Evolutionary conservation across 1,140 invertebrate genomes (phyloP).

Genomic region (Saccostrea glomerata): DNA sequence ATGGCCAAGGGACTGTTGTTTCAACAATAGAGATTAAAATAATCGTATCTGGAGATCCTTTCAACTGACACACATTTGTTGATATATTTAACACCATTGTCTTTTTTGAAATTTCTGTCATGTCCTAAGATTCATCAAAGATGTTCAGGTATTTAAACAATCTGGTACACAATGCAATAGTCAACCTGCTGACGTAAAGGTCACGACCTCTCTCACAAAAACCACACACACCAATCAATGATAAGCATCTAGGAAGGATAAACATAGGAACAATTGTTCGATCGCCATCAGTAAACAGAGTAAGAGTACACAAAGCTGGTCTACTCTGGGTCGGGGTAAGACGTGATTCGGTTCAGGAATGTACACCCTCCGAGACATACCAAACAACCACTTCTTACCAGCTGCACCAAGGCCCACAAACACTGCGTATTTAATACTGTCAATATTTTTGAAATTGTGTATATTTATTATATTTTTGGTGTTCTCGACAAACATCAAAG

Average conservation of each 20-base stretch:
- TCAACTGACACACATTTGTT: neutral
- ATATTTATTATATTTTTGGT: neutral
- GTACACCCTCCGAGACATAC: neutral
- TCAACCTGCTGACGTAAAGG: neutral
- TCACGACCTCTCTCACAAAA: neutral
- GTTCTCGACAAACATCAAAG: neutral
- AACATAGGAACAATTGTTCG: neutral
- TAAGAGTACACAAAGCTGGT: neutral
- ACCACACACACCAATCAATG: neutral
- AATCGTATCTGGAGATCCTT: neutral
- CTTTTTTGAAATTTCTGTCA: neutral
- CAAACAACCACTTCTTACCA: neutral
- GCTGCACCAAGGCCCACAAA: neutral
- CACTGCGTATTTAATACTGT: neutral
- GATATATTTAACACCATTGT: neutral
- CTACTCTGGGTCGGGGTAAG: neutral
- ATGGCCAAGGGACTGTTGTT: no score
- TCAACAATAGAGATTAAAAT: no score
- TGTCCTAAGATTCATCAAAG: constrained; percentile 9
- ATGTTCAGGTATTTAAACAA: constrained; percentile 37
- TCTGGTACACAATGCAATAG: neutral
- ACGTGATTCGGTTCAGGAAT: neutral
- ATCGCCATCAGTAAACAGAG: neutral
- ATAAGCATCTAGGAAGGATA: neutral
- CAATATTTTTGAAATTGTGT: neutral